Percentiles rank a stretch among this genome's conserved stretches.
Conservation (phyloP, 2,113 vertebrate species). For the Vidua chalybeata region DNA sequence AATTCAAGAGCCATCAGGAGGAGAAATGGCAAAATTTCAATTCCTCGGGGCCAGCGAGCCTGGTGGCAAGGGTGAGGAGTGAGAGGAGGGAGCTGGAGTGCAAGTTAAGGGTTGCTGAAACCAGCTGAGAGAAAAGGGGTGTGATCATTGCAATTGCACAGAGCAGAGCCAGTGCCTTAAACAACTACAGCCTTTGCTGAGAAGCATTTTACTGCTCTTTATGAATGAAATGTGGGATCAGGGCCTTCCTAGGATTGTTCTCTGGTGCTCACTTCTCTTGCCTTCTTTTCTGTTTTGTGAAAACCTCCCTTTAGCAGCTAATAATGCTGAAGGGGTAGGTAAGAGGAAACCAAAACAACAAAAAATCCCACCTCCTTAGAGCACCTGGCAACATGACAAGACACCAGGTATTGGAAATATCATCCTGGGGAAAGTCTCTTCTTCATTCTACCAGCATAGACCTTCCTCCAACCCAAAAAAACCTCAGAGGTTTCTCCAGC, state of each 20-base stretch:
- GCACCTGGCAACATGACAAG: neutral
- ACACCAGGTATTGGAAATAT: neutral
- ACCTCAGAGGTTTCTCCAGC: neutral
- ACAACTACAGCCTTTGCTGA: neutral
- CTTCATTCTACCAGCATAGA: neutral
- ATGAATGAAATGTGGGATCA: neutral
- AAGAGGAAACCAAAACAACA: neutral
- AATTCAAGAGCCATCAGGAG: neutral
- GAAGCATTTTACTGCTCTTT: neutral
- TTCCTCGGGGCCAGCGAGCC: rapidly evolving
- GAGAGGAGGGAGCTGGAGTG: neutral
- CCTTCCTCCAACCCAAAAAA: neutral
- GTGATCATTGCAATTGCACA: rapidly evolving
- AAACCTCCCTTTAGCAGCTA: neutral
- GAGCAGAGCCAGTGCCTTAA: neutral
- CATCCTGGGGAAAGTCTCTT: neutral
- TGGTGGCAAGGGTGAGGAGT: neutral
- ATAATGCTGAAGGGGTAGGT: neutral
- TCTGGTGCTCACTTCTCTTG: neutral
- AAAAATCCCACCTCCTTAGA: neutral
- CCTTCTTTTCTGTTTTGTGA: neutral
- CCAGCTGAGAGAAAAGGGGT: neutral
- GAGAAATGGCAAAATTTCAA: neutral
- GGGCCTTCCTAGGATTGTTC: neutral
- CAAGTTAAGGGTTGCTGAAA: neutral